These are phyloP conservation scores for Oreochromis spilurus DNA, from an alignment of 2,113 vertebrate genomes.

Conservation along the genomic window DNA sequence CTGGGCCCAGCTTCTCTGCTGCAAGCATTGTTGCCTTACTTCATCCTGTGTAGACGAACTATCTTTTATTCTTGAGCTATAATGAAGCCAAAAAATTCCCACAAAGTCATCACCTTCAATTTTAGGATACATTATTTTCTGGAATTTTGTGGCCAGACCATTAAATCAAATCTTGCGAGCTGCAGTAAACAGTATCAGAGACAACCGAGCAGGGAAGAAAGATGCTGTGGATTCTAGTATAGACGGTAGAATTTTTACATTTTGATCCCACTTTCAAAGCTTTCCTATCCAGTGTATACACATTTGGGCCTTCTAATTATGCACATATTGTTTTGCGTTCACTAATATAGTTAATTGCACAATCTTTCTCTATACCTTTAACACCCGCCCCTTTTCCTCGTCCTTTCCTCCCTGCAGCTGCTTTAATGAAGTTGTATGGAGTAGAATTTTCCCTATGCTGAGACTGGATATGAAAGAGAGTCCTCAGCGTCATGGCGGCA, in stretches of 20 bases:
- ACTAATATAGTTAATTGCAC: not conserved
- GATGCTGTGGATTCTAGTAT: not conserved
- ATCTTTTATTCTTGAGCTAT: not conserved
- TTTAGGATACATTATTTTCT: not conserved
- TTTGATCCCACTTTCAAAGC: not conserved
- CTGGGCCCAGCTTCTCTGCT: not conserved
- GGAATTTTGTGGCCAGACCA: not conserved
- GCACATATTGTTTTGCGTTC: fast-evolving
- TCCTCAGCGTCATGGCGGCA: constrained; percentile 59
- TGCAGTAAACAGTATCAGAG: not conserved
- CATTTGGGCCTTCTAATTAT: not conserved
- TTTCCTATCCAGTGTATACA: not conserved
- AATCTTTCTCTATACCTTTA: not conserved
- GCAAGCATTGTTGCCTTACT: not conserved
- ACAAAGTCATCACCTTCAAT: not conserved
- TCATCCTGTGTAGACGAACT: not conserved
- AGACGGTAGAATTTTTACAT: not conserved
- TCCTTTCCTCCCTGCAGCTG: constrained; percentile 6
- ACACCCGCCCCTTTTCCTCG: not conserved
- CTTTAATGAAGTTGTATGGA: constrained; percentile 50
- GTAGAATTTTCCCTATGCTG: constrained; percentile 18
- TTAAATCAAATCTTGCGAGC: not conserved
- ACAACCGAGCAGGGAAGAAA: not conserved
- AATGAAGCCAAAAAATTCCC: not conserved
- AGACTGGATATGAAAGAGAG: constrained; percentile 52